Conservation (phyloP, 2,888 invertebrate species). For the Uropetala carovei region DNA sequence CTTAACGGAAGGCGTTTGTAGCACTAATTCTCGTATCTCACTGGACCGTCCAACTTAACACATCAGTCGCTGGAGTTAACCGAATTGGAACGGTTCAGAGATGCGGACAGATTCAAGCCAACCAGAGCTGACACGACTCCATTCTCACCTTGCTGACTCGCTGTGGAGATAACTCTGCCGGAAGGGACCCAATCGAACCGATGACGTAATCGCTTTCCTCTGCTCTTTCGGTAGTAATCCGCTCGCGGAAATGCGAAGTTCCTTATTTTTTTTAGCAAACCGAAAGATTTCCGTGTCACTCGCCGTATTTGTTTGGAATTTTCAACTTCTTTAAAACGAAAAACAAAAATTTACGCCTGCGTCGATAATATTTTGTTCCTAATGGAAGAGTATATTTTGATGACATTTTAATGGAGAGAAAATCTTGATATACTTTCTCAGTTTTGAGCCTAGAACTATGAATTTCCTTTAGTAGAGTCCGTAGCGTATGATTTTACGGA, state of each 20-base stretch:
- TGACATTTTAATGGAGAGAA: too few species aligned
- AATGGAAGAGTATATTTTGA: too few species aligned
- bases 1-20: neutral
- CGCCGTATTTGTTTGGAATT: too few species aligned
- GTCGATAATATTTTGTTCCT: too few species aligned
- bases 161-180: neutral
- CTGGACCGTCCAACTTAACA: neutral
- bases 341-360: too few species aligned
- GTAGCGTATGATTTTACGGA: neutral
- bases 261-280: too few species aligned
- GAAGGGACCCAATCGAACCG: neutral
- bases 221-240: neutral
- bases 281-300: neutral
- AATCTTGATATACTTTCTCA: too few species aligned
- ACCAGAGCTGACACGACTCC: neutral
- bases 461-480: too few species aligned
- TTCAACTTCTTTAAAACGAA: too few species aligned
- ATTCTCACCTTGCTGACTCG: neutral
- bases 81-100: neutral
- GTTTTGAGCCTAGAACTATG: too few species aligned
- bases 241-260: neutral
- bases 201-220: neutral
- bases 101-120: neutral
- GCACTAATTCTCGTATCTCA: neutral
- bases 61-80: neutral